These are phyloP conservation scores for Spatula versicolor DNA, from an alignment of 2,797 vertebrate species.

Conservation along the genomic window DNA sequence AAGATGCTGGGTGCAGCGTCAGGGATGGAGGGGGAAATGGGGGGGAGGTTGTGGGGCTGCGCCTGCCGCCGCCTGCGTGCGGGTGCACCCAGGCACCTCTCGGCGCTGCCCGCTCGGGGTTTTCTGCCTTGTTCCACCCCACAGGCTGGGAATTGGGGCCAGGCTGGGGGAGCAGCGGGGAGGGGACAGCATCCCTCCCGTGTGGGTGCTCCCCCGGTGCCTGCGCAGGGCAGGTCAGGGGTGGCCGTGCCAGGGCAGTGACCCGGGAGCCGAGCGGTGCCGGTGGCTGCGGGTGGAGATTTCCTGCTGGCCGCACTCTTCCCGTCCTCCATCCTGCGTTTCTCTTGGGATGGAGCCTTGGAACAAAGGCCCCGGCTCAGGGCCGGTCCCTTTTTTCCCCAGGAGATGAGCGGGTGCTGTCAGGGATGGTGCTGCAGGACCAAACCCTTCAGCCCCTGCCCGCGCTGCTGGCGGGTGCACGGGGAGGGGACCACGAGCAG, in stretches of 20 bases:
- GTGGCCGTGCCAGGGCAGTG: background rate
- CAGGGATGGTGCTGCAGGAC: background rate
- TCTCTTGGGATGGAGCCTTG: background rate
- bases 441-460: background rate
- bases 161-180: background rate
- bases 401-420: background rate
- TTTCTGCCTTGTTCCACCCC: background rate
- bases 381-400: background rate
- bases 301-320: background rate
- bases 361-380: background rate
- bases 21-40: background rate
- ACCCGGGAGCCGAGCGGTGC: background rate
- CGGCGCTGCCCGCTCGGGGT: background rate
- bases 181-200: background rate
- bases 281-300: background rate
- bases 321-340: background rate
- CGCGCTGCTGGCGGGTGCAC: accelerated
- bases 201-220: background rate
- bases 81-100: background rate
- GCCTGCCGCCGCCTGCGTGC: background rate
- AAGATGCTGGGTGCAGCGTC: conserved; percentile 34
- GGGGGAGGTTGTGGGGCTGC: conserved; percentile 8
- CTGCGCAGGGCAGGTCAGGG: background rate
- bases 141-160: background rate
- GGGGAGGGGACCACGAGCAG: accelerated